Percentiles rank a stretch among this genome's conserved stretches.
phyloP scores from a whole-genome alignment of 2,113 vertebrate species.

The Rattus rattus region DNA sequence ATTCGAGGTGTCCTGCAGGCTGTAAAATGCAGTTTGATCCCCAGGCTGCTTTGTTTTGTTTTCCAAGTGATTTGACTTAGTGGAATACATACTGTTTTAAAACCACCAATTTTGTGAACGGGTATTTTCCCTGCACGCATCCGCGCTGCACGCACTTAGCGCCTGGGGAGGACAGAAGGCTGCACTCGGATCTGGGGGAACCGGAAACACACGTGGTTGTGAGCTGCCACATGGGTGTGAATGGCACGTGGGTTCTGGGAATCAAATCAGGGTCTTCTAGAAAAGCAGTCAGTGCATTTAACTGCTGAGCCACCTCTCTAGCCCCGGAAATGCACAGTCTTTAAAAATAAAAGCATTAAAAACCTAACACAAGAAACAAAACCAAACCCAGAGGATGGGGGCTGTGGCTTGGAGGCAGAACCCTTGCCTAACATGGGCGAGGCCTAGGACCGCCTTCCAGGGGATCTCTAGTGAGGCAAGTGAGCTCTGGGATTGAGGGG shows the following conservation, averaged over 20 bases:
- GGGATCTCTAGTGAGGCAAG: neutral
- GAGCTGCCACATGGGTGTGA: neutral
- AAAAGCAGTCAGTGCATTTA: neutral
- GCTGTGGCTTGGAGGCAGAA: neutral
- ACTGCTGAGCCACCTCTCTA: neutral
- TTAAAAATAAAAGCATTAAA: conserved; percentile 92
- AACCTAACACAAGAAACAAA: conserved; percentile 82
- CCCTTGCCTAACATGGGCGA: neutral
- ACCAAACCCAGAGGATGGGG: neutral
- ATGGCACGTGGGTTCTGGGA: neutral
- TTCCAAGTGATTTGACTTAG: conserved; percentile 91
- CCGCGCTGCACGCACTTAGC: neutral
- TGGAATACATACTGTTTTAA: conserved; percentile 53
- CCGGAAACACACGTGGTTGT: neutral
- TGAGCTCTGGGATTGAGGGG: neutral
- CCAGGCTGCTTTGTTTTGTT: conserved; percentile 89
- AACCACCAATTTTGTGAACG: neutral
- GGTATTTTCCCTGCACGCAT: neutral
- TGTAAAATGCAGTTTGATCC: conserved; percentile 88
- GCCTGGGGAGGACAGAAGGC: neutral
- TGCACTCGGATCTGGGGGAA: neutral
- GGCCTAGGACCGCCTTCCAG: neutral
- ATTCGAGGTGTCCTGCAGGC: conserved; percentile 83
- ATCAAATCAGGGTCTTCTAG: neutral
- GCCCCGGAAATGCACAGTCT: conserved; percentile 91